Conservation (phyloP, 2,113 vertebrate species). For the Oreamnos americanus region DNA sequence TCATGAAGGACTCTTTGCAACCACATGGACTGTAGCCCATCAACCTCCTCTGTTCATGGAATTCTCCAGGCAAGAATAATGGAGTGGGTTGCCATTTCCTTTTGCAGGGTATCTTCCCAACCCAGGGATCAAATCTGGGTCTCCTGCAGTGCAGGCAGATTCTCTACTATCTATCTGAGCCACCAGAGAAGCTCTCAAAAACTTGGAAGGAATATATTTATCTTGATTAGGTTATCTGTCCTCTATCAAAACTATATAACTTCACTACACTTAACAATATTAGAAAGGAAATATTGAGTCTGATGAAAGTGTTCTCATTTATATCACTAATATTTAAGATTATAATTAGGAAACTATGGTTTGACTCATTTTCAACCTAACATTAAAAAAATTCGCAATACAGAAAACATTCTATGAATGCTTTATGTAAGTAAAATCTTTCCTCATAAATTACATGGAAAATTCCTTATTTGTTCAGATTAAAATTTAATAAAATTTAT, state of each 20-base stretch:
- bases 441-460: not conserved
- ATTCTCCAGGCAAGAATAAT: not conserved
- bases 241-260: not conserved
- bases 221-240: not conserved
- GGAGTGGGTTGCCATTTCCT: not conserved
- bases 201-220: not conserved
- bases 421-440: not conserved
- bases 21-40: not conserved
- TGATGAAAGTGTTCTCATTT: not conserved
- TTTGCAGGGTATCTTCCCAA: not conserved
- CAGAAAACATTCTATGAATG: not conserved
- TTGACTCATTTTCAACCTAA: not conserved
- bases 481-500: not conserved
- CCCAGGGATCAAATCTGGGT: not conserved
- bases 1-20: not conserved
- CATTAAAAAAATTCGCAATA: not conserved
- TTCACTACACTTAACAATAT: not conserved
- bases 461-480: not conserved
- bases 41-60: not conserved
- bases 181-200: not conserved
- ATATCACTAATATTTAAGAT: not conserved
- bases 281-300: not conserved
- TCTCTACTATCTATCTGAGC: not conserved
- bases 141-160: not conserved
- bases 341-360: not conserved